Evolutionary conservation across 1,140 invertebrate species (phyloP), one percentile per base, ranked within the genome.

Genomic region (Cyclina sinensis): DNA sequence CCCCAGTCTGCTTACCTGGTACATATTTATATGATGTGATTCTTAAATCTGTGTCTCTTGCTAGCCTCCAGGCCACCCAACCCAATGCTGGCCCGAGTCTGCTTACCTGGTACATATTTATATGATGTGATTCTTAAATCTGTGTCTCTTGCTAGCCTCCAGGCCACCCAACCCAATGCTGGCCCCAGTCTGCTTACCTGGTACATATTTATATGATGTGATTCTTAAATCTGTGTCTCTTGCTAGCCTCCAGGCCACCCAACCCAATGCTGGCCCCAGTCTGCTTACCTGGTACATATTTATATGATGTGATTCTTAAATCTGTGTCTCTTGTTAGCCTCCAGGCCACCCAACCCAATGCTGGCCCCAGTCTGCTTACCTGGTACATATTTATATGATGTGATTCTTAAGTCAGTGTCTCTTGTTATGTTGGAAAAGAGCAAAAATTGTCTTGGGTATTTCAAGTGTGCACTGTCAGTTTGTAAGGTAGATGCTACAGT

Each of bases 211-310:
- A n/a, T n/a, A n/a, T n/a, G n/a, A n/a, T n/a, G n/a, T n/a, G n/a
- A n/a, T n/a, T n/a, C n/a, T n/a, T n/a, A n/a, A n/a, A n/a, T n/a
- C n/a, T n/a, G n/a, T n/a, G n/a, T n/a, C n/a, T n/a, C n/a, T 94
- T 98, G 5, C 97, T 97, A 91, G 95, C 96, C 57, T 96, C 96
- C 24, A 97, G 97, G 92, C 97, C 97, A 0, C 96, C 96, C 85
- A 98, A 98, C 94, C 96, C 97, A 70, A 96, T 97, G 57, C 96
- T 98, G 11, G 97, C 97, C 0, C 98, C 98, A 27, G 97, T 99
- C 0, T 98, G 94, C 80, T 84, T 93, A 78, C 93, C 95, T 92
- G 94, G 94, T 94, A n/a, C n/a, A n/a, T n/a, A n/a, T n/a, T n/a
- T n/a, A n/a, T n/a, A n/a, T n/a, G n/a, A n/a, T n/a, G n/a, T n/a